Evolutionary conservation across 2,113 vertebrate species (phyloP).

Genomic region (Eubucco bourcierii): DNA sequence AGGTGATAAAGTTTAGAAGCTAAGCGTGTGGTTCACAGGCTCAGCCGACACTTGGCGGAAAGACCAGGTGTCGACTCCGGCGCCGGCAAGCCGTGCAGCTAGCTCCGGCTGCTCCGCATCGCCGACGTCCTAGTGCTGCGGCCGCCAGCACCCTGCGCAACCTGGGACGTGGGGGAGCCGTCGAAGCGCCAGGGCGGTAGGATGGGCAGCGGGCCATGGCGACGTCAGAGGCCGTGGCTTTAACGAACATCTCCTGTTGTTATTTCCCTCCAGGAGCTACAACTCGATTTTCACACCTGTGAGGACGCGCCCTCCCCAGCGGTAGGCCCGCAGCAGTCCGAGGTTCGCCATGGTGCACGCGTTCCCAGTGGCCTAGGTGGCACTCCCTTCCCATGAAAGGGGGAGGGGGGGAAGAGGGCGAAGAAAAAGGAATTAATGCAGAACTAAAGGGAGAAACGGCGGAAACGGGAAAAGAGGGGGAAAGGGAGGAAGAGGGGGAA

Average conservation of each 20-base stretch:
- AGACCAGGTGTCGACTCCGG: neutral
- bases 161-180: neutral
- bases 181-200: no score
- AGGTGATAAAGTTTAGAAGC: conserved; percentile 1
- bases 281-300: conserved; percentile 36
- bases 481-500: no score
- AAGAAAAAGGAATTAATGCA: no score
- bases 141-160: neutral
- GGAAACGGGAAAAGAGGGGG: no score
- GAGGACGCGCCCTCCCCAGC: neutral
- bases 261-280: conserved; percentile 26
- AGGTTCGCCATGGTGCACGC: conserved; percentile 15
- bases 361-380: neutral
- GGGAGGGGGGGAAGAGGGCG: no score
- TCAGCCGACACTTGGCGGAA: neutral
- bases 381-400: neutral
- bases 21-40: neutral
- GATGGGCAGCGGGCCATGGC: neutral
- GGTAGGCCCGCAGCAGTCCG: neutral
- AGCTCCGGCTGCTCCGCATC: neutral
- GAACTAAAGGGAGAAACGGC: rapidly evolving
- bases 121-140: neutral
- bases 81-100: no score
- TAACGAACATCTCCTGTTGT: neutral
- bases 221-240: neutral